These are phyloP conservation scores for Doris montereyensis DNA, from an alignment of 2,888 invertebrate genomes.

Conservation along the genomic window DNA sequence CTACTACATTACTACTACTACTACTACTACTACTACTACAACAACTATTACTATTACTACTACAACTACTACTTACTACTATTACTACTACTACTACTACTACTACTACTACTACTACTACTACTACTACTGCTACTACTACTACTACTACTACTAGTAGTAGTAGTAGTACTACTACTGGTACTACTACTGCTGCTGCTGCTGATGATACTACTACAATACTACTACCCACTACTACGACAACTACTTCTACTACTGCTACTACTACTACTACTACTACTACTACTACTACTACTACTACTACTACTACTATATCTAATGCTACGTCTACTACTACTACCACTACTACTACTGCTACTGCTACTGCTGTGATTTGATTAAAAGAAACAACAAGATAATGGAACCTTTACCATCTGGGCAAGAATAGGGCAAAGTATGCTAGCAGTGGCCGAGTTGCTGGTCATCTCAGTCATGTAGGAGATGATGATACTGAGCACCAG, in stretches of 20 bases:
- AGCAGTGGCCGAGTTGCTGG: slow-evolving; percentile 35
- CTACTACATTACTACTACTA: no score
- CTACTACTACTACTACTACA: background rate
- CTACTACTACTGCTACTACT: background rate
- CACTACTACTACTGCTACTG: background rate
- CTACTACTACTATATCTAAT: background rate
- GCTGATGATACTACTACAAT: background rate
- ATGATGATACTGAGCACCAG: slow-evolving; percentile 24
- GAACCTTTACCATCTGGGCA: slow-evolving; percentile 27
- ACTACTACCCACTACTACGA: background rate
- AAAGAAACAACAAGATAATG: background rate
- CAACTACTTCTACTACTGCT: background rate
- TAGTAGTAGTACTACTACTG: no score
- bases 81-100: background rate
- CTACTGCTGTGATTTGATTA: background rate
- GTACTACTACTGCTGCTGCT: background rate
- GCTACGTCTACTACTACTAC: no score
- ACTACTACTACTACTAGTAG: background rate
- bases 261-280: background rate
- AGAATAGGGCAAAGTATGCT: slow-evolving; percentile 37
- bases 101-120: background rate
- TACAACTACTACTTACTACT: background rate
- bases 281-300: background rate
- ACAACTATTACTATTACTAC: background rate
- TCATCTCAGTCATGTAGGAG: slow-evolving; percentile 39